Conservation (phyloP, 2,888 invertebrate genomes). For the Graphium colonna region DNA sequence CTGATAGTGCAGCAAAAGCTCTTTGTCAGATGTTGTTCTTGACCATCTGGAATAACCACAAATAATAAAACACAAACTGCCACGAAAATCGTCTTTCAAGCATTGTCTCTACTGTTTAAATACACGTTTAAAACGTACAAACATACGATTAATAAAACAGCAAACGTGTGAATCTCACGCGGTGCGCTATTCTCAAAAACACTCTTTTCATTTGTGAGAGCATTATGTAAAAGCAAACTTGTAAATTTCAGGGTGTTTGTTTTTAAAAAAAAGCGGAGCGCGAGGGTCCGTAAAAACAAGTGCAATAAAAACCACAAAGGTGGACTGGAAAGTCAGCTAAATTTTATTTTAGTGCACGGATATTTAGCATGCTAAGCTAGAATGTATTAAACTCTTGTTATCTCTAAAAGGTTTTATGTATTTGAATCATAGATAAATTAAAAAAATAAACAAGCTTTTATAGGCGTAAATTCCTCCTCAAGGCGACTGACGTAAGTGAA, state of each 20-base stretch:
- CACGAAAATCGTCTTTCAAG: background rate
- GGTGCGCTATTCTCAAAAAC: background rate
- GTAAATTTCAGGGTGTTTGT: constrained; percentile 8
- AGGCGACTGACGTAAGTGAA: too few species aligned
- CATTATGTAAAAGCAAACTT: constrained; percentile 4
- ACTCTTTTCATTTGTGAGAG: constrained; percentile 5
- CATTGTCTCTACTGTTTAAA: background rate
- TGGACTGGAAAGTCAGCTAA: background rate
- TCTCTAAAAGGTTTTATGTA: too few species aligned
- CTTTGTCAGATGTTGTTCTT: too few species aligned
- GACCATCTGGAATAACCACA: too few species aligned
- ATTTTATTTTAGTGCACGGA: background rate
- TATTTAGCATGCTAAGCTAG: too few species aligned
- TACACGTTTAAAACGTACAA: background rate
- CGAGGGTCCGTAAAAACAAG: constrained; percentile 5
- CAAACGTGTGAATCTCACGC: background rate
- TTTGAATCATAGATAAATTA: too few species aligned
- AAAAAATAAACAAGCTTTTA: too few species aligned
- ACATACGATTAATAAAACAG: background rate
- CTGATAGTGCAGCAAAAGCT: too few species aligned
- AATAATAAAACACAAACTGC: background rate
- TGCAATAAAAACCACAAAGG: constrained; percentile 7
- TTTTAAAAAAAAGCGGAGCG: background rate
- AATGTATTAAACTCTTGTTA: too few species aligned
- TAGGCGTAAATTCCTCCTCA: too few species aligned